A percentile compares a stretch with the other conserved stretches of the same genome.
phyloP scores from a whole-genome alignment of 2,113 vertebrate genomes.

The Oryzias curvinotus region DNA sequence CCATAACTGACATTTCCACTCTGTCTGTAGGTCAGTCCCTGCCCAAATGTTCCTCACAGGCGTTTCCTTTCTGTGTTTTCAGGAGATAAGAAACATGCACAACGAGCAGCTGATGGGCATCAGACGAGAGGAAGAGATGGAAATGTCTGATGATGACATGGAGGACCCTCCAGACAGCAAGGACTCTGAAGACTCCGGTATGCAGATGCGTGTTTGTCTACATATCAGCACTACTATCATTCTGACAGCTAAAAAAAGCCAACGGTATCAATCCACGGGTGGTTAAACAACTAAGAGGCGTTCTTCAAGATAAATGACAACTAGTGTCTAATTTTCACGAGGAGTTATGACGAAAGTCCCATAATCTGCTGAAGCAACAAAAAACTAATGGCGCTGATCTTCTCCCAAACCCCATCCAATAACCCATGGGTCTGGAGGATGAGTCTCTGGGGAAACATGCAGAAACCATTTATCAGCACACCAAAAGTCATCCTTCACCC shows the following conservation, averaged over 20 bases:
- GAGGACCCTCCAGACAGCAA: constrained; percentile 84
- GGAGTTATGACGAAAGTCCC: constrained; percentile 4
- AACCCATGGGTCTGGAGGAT: constrained; percentile 12
- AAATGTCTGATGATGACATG: constrained; percentile 97
- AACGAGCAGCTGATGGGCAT: constrained; percentile 97
- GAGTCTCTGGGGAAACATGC: constrained; percentile 23
- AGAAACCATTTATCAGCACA: neutral
- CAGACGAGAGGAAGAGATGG: constrained; percentile 95
- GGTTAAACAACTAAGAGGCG: constrained; percentile 11
- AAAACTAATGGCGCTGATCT: constrained; percentile 29
- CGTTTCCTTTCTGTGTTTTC: constrained; percentile 44
- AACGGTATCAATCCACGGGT: constrained; percentile 21
- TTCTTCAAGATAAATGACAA: no score
- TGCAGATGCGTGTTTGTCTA: constrained; percentile 18
- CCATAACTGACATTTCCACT: neutral
- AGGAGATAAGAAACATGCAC: constrained; percentile 97
- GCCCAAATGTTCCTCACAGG: constrained; percentile 5
- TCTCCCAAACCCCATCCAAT: constrained; percentile 30
- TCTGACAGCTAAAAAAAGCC: constrained; percentile 15
- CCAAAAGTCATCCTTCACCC: neutral
- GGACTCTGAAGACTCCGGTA: constrained; percentile 91
- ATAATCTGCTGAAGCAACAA: constrained; percentile 51
- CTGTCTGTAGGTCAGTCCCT: constrained; percentile 2
- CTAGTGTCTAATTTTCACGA: no score
- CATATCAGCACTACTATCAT: constrained; percentile 25